A percentile compares a stretch with the other conserved stretches of the same genome.
phyloP scores from a whole-genome alignment of 2,113 vertebrate species.

The Alethe diademata region DNA sequence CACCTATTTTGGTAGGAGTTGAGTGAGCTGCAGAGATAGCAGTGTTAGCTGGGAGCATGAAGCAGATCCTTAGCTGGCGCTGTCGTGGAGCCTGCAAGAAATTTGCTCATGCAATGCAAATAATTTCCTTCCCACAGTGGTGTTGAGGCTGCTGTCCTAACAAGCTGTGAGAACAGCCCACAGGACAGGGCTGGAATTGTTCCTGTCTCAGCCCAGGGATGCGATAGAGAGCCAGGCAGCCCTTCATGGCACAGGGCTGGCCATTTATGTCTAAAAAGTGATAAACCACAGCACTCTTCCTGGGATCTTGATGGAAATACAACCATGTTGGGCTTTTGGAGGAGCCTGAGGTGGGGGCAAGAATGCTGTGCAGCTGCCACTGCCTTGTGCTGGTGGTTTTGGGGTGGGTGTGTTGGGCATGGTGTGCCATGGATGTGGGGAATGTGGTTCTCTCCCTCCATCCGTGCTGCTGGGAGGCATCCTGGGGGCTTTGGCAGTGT shows the following conservation, averaged over 20 bases:
- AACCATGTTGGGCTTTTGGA: not conserved
- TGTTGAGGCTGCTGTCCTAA: not conserved
- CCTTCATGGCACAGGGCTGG: rapidly evolving
- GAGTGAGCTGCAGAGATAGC: not conserved
- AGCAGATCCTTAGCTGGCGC: not conserved
- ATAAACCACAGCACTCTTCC: not conserved
- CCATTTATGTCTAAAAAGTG: rapidly evolving
- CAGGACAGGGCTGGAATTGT: not conserved
- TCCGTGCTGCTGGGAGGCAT: rapidly evolving
- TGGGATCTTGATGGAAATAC: not conserved
- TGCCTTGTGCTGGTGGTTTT: rapidly evolving
- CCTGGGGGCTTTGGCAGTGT: rapidly evolving
- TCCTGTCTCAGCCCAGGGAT: not conserved
- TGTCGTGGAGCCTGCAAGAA: not conserved
- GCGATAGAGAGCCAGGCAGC: not conserved
- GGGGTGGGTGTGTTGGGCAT: rapidly evolving
- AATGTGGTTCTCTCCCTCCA: rapidly evolving
- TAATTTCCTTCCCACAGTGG: not conserved
- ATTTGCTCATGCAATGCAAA: not conserved
- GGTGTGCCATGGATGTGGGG: rapidly evolving
- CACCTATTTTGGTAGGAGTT: not conserved
- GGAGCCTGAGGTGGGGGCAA: not conserved
- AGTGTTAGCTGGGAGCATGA: not conserved
- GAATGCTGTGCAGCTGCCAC: not conserved
- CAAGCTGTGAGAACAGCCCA: not conserved